phyloP scores from a whole-genome alignment of 2,113 vertebrate genomes.

The Lethenteron reissneri region DNA sequence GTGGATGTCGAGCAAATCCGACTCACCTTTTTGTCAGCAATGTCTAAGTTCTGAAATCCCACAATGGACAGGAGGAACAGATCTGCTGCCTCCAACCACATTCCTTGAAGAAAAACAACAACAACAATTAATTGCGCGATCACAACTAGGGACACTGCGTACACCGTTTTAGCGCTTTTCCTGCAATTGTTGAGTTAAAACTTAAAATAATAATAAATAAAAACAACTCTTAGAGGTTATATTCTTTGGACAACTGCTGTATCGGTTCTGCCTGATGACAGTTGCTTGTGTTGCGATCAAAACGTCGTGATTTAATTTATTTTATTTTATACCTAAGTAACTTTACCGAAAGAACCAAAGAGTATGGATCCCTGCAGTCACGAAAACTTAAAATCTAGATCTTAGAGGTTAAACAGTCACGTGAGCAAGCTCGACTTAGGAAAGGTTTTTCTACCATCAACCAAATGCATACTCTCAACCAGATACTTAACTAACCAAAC shows the following conservation, averaged over 20 bases:
- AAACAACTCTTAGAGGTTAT: not conserved
- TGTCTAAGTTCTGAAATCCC: conserved; percentile 50
- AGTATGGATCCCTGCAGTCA: too few relatives aligned
- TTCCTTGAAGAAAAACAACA: conserved; percentile 27
- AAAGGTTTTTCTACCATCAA: not conserved
- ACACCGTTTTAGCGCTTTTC: not conserved
- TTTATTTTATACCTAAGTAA: too few relatives aligned
- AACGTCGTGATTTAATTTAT: too few relatives aligned
- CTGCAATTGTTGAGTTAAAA: not conserved
- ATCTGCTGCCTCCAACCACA: conserved; percentile 77
- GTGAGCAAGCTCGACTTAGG: not conserved
- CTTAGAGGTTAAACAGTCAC: not conserved
- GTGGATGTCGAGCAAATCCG: too few relatives aligned
- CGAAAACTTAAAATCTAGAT: not conserved
- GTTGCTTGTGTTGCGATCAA: too few relatives aligned
- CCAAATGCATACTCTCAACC: not conserved
- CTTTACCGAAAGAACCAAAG: too few relatives aligned
- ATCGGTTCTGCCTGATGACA: too few relatives aligned
- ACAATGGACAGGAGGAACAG: conserved; percentile 55
- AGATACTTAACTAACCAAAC: too few relatives aligned
- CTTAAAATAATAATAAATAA: not conserved
- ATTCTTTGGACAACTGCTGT: not conserved
- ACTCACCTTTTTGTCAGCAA: conserved; percentile 69
- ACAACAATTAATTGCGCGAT: not conserved
- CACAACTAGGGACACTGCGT: too few relatives aligned